Evolutionary conservation across 2,888 invertebrate species (phyloP).

Genomic region (Synergus laeviventris): DNA sequence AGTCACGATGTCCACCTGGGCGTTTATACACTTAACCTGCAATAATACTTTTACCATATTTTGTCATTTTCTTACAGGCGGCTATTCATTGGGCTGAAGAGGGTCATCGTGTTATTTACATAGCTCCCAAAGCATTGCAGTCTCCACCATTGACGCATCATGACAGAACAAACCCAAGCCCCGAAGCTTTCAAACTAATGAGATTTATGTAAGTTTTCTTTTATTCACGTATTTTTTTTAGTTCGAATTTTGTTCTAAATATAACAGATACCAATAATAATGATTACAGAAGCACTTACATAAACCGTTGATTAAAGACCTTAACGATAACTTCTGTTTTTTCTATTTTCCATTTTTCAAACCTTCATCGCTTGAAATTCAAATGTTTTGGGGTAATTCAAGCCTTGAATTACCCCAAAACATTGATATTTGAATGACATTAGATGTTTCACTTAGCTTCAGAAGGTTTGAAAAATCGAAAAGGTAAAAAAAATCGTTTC

Average conservation of each 20-base stretch:
- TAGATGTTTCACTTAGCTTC: too few species aligned
- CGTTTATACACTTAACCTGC: background rate
- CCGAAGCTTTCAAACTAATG: constrained; percentile 66
- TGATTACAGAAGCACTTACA: background rate
- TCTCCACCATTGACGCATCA: constrained; percentile 67
- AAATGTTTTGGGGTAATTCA: too few species aligned
- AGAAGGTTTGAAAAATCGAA: too few species aligned
- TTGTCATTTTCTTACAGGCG: constrained; percentile 56
- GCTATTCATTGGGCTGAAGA: constrained; percentile 71
- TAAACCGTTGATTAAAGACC: background rate
- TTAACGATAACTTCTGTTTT: background rate
- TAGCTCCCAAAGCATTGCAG: constrained; percentile 63
- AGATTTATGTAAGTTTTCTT: constrained; percentile 67
- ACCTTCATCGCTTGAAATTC: too few species aligned
- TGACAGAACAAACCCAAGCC: constrained; percentile 63
- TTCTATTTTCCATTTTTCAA: background rate
- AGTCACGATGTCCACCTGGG: constrained; percentile 2
- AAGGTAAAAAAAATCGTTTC: too few species aligned
- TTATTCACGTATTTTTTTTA: background rate
- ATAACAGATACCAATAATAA: background rate
- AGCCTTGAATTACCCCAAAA: too few species aligned
- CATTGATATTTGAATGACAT: too few species aligned
- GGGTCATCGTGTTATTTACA: constrained; percentile 68
- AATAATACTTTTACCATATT: background rate
- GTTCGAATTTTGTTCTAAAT: background rate